phyloP scores from a whole-genome alignment of 2,888 invertebrate species.

The Agrilus biguttatus region DNA sequence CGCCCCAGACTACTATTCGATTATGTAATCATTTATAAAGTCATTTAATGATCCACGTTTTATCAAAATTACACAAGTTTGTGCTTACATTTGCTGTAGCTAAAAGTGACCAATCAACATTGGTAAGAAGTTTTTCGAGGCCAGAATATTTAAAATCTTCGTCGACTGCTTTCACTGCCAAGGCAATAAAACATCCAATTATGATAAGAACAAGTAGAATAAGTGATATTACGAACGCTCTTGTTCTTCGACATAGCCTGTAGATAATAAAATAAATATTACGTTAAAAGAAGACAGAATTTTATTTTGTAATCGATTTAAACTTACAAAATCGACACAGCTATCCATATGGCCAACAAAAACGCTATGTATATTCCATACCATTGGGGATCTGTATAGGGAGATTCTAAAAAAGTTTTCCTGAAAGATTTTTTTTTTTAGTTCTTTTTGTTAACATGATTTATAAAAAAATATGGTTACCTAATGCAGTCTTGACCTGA shows the following conservation, averaged over 20 bases:
- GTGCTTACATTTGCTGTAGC: slow-evolving; percentile 21
- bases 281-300: neutral
- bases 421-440: slow-evolving; percentile 14
- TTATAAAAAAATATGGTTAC: slow-evolving; percentile 16
- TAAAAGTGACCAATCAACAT: slow-evolving; percentile 24
- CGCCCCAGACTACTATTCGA: neutral
- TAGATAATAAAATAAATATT: slow-evolving; percentile 9
- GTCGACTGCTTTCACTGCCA: slow-evolving; percentile 23
- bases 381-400: slow-evolving; percentile 46
- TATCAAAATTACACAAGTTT: neutral
- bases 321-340: slow-evolving; percentile 46
- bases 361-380: slow-evolving; percentile 47
- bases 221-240: slow-evolving; percentile 25
- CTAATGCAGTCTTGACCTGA: slow-evolving; percentile 28
- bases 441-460: neutral
- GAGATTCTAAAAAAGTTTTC: slow-evolving; percentile 39
- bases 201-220: slow-evolving; percentile 22
- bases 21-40: neutral
- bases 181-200: slow-evolving; percentile 22
- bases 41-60: neutral
- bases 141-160: slow-evolving; percentile 17
- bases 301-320: slow-evolving; percentile 13
- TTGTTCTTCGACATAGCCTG: slow-evolving; percentile 25
- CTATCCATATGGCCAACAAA: slow-evolving; percentile 48
- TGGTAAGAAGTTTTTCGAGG: slow-evolving; percentile 17